A percentile compares a stretch with the other conserved stretches of the same genome.
Evolutionary conservation across 37 sponge, comb jelly and placozoan genomes (phyloP).

Genomic region (Haliclona indistincta): DNA sequence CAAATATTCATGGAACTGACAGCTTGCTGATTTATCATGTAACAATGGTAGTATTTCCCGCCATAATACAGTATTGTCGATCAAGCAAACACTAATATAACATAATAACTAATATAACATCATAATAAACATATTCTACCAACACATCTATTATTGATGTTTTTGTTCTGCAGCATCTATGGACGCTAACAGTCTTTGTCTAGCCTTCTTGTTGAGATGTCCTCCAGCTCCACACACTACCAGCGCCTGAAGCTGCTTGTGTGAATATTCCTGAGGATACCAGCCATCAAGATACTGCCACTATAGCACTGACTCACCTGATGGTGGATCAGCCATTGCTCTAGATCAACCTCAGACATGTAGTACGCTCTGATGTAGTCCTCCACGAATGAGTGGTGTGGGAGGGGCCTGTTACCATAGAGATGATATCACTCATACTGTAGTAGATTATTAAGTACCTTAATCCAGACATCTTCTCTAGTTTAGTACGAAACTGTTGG

Average conservation of each 20-base stretch:
- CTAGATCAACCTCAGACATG: slow-evolving; percentile 79
- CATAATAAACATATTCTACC: background rate
- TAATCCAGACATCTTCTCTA: slow-evolving; percentile 70
- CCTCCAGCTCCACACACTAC: slow-evolving; percentile 72
- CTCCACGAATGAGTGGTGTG: slow-evolving; percentile 81
- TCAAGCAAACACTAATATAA: too few species aligned
- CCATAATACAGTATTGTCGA: too few species aligned
- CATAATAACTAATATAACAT: slow-evolving; percentile 5
- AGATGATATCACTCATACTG: background rate
- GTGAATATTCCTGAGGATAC: slow-evolving; percentile 72
- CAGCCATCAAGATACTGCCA: background rate
- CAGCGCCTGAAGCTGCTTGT: slow-evolving; percentile 74
- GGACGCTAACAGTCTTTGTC: slow-evolving; percentile 57
- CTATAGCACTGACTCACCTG: slow-evolving; percentile 25
- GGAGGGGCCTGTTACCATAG: slow-evolving; percentile 59
- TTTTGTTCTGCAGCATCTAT: slow-evolving; percentile 39
- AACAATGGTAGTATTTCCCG: too few species aligned
- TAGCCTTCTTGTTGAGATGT: slow-evolving; percentile 63
- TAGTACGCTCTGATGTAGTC: slow-evolving; percentile 95
- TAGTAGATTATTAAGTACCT: slow-evolving; percentile 27
- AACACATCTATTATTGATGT: slow-evolving; percentile 1
- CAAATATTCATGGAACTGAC: background rate
- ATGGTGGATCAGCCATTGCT: slow-evolving; percentile 79
- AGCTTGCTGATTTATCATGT: too few species aligned
- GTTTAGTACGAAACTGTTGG: slow-evolving; percentile 85